Base-by-base conservation (phyloP, 35 echinoderm and acorn worm species). In the Hemicentrotus pulcherrimus region DNA sequence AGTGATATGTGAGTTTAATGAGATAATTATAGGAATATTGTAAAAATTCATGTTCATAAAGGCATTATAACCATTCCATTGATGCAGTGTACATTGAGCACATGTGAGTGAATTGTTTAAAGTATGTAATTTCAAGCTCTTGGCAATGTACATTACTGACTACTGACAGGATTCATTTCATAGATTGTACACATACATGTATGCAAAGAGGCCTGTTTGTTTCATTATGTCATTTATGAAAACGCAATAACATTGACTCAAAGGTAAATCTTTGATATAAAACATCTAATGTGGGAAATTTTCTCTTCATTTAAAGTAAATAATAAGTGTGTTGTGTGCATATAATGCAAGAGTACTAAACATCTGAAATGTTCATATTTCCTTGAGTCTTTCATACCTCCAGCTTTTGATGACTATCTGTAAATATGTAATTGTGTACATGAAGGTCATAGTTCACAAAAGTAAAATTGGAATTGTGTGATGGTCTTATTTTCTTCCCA, bases 301-400 rank as follows among this genome's bases (percentile, higher is more conserved):
- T 28, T 78, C 5, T 78, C 65, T 78, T n/a, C 24, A 18, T 71
- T 7, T 78, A 8, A 22, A 78, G 5, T 5, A 78, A 78, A 78
- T 28, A 78, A 55, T 55, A 55, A 55, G 65, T 78, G 4, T 71
- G 24, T 71, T 28, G 61, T 78, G 65, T n/a, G 65, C 65, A 78
- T 78, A 78, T 78, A 78, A 78, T 78, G 65, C 65, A 78, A n/a
- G 65, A 78, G 65, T 78, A 78, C 65, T 78, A 28, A 78, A n/a
- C 65, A 78, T 78, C 65, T 78, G 65, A 78, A 78, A 78, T 78
- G 18, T 78, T 6, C 28, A 78, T 78, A 78, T 18, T 78, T 70
- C 24, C 22, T 70, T 78, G 65, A 78, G 65, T 78, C 65, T 78
- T 78, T 78, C 65, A 4, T 28, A 78, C 24, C 65, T 78, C 19